Base-by-base conservation (phyloP, 2,797 vertebrate genomes). In the Valencia hispanica region DNA sequence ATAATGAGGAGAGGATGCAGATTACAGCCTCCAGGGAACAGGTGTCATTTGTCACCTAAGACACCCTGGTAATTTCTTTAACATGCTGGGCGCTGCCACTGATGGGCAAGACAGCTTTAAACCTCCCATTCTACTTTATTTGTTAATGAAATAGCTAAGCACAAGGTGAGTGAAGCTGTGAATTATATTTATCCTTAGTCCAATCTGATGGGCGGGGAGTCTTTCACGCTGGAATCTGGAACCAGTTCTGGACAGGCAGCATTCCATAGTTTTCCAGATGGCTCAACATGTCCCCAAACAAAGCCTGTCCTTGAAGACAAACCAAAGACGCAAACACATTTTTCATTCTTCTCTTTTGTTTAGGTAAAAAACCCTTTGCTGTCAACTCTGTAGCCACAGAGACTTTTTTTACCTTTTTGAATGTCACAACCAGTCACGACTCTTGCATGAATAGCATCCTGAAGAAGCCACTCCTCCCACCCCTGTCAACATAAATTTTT, bases 1-100 rank as follows among this genome's bases (percentile, higher is more conserved):
- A 91, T 79, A 22, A 77, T 88, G 87, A 86, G 88, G 88, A 70
- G 88, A 90, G 70, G 68, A 82, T 63, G 32, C 17, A 15, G 75
- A 76, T 81, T 84, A 84, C 70, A 75, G 59, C 41, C 68, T 79
- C 73, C 81, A 63, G 74, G 74, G 43, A 59, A 70, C 86, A 86
- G 75, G 87, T 91, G 83, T 88, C 83, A 78, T 72, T 59, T 86
- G 86, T 90, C 83, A 85, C 84, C 73, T 75, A 74, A 70, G 80
- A 73, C 89, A 79, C 84, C 59, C 78, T 79, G 80, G 85, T 47
- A 84, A 79, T 76, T 43, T 68, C 41, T 50, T 0, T 82, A 75
- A 51, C 48, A 79, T 87, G 73, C 7, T 30, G 77, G 79, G 83
- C 50, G 72, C n/a, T 72, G 55, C 41, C 68, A 8, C 30, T 17